Evolutionary conservation across 2,113 vertebrate species (phyloP), one percentile per base, ranked within the genome.

Genomic region (Notothenia rossii): DNA sequence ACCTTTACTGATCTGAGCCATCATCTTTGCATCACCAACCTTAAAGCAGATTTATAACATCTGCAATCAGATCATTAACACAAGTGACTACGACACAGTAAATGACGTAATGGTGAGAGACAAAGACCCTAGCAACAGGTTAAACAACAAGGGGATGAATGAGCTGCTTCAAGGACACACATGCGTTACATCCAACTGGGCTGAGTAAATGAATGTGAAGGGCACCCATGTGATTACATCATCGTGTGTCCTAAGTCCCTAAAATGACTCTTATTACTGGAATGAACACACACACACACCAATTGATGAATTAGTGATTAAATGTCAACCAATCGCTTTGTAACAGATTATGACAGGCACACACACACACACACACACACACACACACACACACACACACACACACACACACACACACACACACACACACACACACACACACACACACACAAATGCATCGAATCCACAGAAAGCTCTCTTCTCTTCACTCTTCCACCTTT

Each of bases 131-230:
- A 40, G 5, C 5, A 40, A n/a, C 53, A 54, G 46, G 22, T 69
- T 64, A 33, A 18, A 73, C n/a, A 64, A 25, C 51, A 33, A 60
- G 14, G 10, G 10, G 43, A 49, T 50, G 43, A 56, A 49, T 55
- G 25, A 58, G 51, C 50, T 11, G 62, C 67, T 58, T 78, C 40
- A 29, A 69, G 70, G 53, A 33, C 78, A 84, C 54, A 46, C 29
- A 49, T 49, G 12, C 49, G 25, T 81, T 81, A 48, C 48, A 73
- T 54, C 36, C 11, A 70, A 71, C 6, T 56, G n/a, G 33, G 15
- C 6, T 56, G n/a, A 45, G 15, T 49, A 49, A 55, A 54, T 63
- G 18, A 80, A 54, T 33, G 56, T 4, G 20, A 48, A 61, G 40
- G 40, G 40, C 20, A 13, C 46, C 46, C 7, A 6, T 60, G 36